These are phyloP conservation scores for Platycheirus rosarum DNA, from an alignment of 2,888 invertebrate species.

Conservation along the genomic window DNA sequence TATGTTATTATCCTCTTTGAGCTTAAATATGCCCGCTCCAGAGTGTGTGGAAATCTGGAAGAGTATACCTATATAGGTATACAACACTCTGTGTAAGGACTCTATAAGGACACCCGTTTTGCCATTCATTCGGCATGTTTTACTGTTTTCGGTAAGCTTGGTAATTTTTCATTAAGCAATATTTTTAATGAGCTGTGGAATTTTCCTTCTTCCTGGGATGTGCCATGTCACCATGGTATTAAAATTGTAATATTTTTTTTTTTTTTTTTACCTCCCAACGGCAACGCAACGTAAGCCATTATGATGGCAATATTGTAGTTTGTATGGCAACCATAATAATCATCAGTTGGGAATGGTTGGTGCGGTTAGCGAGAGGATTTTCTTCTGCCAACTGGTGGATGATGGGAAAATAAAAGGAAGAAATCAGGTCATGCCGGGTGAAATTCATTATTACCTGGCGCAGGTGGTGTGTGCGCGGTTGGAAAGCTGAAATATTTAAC, in stretches of 20 bases:
- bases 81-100: too few relatives aligned
- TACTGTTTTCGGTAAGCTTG: slow-evolving; percentile 49
- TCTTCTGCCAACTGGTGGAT: slow-evolving; percentile 33
- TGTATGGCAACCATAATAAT: slow-evolving; percentile 42
- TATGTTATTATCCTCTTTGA: slow-evolving; percentile 39
- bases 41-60: background rate
- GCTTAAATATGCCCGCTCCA: slow-evolving; percentile 5
- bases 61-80: background rate
- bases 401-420: slow-evolving; percentile 6
- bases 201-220: slow-evolving; percentile 22
- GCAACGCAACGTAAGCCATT: slow-evolving; percentile 29
- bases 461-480: slow-evolving; percentile 55
- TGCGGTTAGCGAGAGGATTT: slow-evolving; percentile 32
- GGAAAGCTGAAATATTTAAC: slow-evolving; percentile 40
- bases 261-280: too few relatives aligned
- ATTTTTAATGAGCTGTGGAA: slow-evolving; percentile 67
- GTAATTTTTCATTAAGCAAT: slow-evolving; percentile 67
- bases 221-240: slow-evolving; percentile 48
- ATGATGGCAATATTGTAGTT: slow-evolving; percentile 42
- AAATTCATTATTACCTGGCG: slow-evolving; percentile 58
- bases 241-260: slow-evolving; percentile 47
- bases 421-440: slow-evolving; percentile 57
- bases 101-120: background rate
- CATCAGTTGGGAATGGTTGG: slow-evolving; percentile 51
- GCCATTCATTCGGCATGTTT: slow-evolving; percentile 28